Conservation (phyloP, 2,888 invertebrate genomes). For the Stenotaenia linearis region DNA sequence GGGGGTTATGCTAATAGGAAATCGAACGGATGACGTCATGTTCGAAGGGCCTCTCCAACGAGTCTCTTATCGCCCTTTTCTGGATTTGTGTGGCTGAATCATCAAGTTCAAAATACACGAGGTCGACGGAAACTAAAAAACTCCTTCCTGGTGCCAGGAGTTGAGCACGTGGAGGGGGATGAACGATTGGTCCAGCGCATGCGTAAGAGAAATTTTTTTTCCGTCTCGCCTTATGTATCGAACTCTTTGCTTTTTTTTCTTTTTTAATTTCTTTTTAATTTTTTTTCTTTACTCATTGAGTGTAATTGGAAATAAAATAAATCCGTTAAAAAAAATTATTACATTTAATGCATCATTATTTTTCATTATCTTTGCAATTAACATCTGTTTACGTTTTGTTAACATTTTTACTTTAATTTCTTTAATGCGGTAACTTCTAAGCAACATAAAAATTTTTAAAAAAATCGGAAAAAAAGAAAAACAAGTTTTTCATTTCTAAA, state of each 20-base stretch:
- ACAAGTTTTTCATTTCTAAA: background rate
- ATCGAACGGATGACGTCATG: background rate
- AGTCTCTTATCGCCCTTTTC: background rate
- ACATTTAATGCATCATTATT: too few relatives aligned
- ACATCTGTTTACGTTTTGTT: too few relatives aligned
- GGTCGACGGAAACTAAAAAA: background rate
- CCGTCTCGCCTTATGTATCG: background rate
- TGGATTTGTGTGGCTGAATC: constrained; percentile 13
- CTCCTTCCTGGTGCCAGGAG: background rate
- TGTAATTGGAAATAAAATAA: too few relatives aligned
- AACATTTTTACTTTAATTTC: too few relatives aligned
- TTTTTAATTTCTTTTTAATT: background rate
- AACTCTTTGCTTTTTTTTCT: background rate
- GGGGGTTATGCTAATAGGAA: background rate
- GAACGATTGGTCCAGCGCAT: background rate
- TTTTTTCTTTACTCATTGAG: background rate
- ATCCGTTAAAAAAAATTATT: too few relatives aligned
- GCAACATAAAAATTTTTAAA: too few relatives aligned
- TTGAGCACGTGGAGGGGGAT: background rate
- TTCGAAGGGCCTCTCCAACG: background rate
- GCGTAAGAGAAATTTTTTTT: background rate
- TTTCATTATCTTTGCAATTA: too few relatives aligned
- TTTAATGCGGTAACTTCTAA: too few relatives aligned
- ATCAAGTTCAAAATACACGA: constrained; percentile 1
- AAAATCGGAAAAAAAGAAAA: too few relatives aligned